Conservation (phyloP, 2,888 invertebrate genomes). For the Archips xylosteana region DNA sequence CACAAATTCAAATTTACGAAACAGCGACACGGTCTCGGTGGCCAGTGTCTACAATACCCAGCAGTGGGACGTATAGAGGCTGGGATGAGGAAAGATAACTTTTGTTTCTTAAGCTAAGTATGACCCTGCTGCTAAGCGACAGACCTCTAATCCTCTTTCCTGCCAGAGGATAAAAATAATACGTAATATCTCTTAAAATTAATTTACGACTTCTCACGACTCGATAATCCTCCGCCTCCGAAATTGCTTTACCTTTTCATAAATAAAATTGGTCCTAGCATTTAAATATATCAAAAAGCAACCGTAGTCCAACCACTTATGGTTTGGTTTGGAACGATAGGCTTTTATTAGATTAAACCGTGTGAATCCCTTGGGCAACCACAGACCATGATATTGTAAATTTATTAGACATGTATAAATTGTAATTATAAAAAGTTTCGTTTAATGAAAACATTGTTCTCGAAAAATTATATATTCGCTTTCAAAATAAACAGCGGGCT, state of each 20-base stretch:
- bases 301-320: constrained; percentile 9
- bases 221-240: constrained; percentile 17
- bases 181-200: constrained; percentile 12
- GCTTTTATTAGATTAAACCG: constrained; percentile 18
- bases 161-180: background rate
- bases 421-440: constrained; percentile 24
- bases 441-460: background rate
- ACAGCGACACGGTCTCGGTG: too few relatives aligned
- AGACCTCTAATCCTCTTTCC: background rate
- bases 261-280: constrained; percentile 20
- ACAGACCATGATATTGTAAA: constrained; percentile 28
- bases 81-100: too few relatives aligned
- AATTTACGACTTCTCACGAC: constrained; percentile 15
- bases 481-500: background rate
- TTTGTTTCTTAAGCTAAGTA: too few relatives aligned
- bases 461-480: background rate
- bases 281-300: constrained; percentile 1
- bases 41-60: too few relatives aligned
- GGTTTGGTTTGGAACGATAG: constrained; percentile 18
- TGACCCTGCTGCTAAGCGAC: too few relatives aligned
- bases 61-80: too few relatives aligned
- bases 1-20: too few relatives aligned
- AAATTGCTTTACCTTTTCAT: constrained; percentile 23
- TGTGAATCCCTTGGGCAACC: constrained; percentile 18
- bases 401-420: constrained; percentile 33